A percentile compares a stretch with the other conserved stretches of the same genome.
Conservation (phyloP, 2,888 invertebrate species). For the Lissonota sp. region DNA sequence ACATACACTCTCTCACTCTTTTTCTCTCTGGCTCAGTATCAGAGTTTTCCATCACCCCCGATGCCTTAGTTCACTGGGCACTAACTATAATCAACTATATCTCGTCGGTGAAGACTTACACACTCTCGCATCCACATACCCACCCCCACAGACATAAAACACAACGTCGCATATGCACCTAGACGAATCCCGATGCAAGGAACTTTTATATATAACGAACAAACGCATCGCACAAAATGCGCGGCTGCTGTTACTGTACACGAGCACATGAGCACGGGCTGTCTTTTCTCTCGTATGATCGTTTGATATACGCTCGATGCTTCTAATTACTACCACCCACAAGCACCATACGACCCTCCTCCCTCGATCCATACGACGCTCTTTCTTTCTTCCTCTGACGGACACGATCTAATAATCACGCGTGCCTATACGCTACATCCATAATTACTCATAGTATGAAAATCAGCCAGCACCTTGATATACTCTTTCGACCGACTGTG, state of each 20-base stretch:
- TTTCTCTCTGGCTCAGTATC: slow-evolving; percentile 12
- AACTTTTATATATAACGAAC: slow-evolving; percentile 46
- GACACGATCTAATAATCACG: slow-evolving; percentile 59
- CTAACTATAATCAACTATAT: slow-evolving; percentile 76
- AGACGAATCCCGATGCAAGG: slow-evolving; percentile 49
- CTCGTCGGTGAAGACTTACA: slow-evolving; percentile 3
- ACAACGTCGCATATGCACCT: background rate
- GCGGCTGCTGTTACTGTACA: slow-evolving; percentile 49
- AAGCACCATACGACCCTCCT: slow-evolving; percentile 21
- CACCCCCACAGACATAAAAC: slow-evolving; percentile 47
- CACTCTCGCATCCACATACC: slow-evolving; percentile 11
- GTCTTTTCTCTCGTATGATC: slow-evolving; percentile 64
- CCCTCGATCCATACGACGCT: slow-evolving; percentile 25
- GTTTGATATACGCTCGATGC: slow-evolving; percentile 59
- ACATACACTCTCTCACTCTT: background rate
- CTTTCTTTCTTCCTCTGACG: slow-evolving; percentile 45
- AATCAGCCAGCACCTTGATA: background rate
- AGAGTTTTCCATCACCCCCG: slow-evolving; percentile 65
- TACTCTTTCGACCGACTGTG: background rate
- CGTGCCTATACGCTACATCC: slow-evolving; percentile 2
- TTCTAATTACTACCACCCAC: slow-evolving; percentile 39
- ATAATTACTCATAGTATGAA: background rate
- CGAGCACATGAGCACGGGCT: slow-evolving; percentile 32
- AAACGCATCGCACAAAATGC: slow-evolving; percentile 50
- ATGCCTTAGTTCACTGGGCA: slow-evolving; percentile 76